Conservation (phyloP, 2,888 invertebrate species). For the Esperia sulphurella region DNA sequence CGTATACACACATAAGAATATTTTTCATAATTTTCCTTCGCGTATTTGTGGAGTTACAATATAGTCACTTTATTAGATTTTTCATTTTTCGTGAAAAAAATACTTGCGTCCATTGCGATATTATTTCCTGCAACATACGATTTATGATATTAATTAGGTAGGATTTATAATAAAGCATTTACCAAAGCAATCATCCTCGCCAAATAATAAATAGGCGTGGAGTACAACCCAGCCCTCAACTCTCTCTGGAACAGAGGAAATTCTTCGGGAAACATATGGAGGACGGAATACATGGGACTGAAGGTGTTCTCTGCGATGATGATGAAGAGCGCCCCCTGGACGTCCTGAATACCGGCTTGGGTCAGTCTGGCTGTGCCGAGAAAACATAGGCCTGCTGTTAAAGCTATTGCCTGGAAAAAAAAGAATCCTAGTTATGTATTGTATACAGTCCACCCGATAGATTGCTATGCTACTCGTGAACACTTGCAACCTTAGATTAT, state of each 20-base stretch:
- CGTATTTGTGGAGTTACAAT: no score
- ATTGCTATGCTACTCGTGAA: no score
- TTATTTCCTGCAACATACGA: no score
- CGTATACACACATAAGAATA: no score
- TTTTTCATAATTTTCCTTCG: no score
- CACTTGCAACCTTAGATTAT: no score
- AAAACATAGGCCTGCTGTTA: slow-evolving; percentile 92
- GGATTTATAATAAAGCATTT: slow-evolving; percentile 18
- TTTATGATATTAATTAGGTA: no score
- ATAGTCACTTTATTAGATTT: no score
- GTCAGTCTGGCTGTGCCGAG: slow-evolving; percentile 84
- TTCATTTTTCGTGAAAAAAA: no score
- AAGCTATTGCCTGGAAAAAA: slow-evolving; percentile 79
- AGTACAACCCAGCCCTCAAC: slow-evolving; percentile 89
- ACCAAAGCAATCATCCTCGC: slow-evolving; percentile 91
- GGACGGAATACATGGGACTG: slow-evolving; percentile 93
- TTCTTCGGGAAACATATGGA: slow-evolving; percentile 89
- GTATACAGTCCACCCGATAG: no score
- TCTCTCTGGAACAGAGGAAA: slow-evolving; percentile 91
- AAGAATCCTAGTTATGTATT: no score
- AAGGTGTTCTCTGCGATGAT: slow-evolving; percentile 95
- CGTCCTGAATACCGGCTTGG: slow-evolving; percentile 91
- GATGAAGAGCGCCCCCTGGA: slow-evolving; percentile 92
- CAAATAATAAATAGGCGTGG: slow-evolving; percentile 88
- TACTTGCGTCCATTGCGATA: no score